Conservation (phyloP, 1,140 invertebrate genomes). For the Anagrus nilaparvatae region DNA sequence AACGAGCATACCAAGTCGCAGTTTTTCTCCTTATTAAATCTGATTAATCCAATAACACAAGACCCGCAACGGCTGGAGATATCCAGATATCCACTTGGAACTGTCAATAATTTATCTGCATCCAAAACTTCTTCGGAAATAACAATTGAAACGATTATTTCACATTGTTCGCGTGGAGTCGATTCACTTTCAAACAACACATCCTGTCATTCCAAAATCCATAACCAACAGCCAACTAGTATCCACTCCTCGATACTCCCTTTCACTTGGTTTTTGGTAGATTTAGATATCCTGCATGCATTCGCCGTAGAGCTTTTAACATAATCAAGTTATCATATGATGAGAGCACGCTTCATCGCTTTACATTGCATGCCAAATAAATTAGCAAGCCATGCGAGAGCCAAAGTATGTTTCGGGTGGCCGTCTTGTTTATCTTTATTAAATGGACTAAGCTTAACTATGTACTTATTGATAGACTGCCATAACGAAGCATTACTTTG, state of each 20-base stretch:
- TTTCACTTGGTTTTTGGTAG: constrained; percentile 10
- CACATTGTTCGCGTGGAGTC: constrained; percentile 31
- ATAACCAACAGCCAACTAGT: constrained; percentile 16
- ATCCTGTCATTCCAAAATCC: constrained; percentile 21
- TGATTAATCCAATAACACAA: too few species aligned
- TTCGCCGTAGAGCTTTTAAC: constrained; percentile 12
- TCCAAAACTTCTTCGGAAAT: constrained; percentile 15
- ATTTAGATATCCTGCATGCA: constrained; percentile 8
- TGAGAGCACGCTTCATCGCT: constrained; percentile 3
- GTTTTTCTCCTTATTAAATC: too few species aligned
- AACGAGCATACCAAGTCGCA: too few species aligned
- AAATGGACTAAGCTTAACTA: too few species aligned
- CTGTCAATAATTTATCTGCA: too few species aligned
- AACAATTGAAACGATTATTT: too few species aligned
- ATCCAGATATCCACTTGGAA: too few species aligned
- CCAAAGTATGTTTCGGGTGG: too few species aligned
- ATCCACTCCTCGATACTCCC: constrained; percentile 8
- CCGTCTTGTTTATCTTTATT: too few species aligned
- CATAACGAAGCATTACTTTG: too few species aligned
- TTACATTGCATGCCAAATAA: constrained; percentile 7
- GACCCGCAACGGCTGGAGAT: too few species aligned
- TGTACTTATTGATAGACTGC: too few species aligned
- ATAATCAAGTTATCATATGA: constrained; percentile 9
- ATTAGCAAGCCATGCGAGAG: constrained; percentile 16
- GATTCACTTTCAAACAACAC: constrained; percentile 26